A percentile compares a stretch with the other conserved stretches of the same genome.
These are phyloP conservation scores for Trochalopteron elliotii DNA, from an alignment of 2,113 vertebrate species.

Conservation along the genomic window DNA sequence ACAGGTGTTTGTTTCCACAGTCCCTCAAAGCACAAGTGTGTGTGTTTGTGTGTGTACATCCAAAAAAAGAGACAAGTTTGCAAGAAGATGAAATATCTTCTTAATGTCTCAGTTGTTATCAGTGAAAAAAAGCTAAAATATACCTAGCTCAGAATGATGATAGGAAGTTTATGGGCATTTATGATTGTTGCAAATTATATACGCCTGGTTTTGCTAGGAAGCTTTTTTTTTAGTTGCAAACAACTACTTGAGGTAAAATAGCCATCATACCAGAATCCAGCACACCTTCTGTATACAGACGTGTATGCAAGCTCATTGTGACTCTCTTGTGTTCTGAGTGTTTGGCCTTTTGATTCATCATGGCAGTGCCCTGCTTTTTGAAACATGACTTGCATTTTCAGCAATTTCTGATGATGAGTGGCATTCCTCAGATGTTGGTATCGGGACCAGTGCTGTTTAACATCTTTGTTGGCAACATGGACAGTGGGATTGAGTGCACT, in stretches of 20 bases:
- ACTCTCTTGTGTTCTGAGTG: background rate
- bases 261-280: background rate
- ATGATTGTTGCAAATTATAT: background rate
- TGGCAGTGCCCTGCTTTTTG: background rate
- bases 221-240: background rate
- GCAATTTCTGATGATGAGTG: background rate
- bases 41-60: background rate
- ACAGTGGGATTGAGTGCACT: background rate
- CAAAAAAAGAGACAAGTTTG: background rate
- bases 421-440: background rate
- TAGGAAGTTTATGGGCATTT: background rate
- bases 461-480: accelerated
- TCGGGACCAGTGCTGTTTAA: background rate
- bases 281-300: accelerated
- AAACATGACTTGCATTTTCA: background rate
- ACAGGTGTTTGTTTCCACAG: background rate
- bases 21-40: background rate
- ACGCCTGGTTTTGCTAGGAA: background rate
- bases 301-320: accelerated
- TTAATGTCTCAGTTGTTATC: background rate
- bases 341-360: background rate
- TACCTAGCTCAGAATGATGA: background rate
- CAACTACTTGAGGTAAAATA: background rate
- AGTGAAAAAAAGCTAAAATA: background rate
- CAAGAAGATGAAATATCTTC: background rate